Evolutionary conservation across 2,888 invertebrate genomes (phyloP).

Genomic region (Sarcophaga subvicina): DNA sequence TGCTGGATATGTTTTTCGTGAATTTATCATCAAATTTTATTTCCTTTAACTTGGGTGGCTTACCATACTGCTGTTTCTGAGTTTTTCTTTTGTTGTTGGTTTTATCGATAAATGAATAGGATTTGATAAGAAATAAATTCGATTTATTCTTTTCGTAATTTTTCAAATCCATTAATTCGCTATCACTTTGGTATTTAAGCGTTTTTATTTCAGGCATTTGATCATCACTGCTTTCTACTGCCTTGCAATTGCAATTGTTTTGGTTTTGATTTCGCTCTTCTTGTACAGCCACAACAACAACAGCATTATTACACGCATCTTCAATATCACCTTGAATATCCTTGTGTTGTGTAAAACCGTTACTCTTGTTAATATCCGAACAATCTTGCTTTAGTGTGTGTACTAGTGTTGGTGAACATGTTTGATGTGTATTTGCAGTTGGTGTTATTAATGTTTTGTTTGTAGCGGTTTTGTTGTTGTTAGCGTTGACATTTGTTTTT

Average conservation of each 20-base stretch:
- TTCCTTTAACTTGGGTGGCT: constrained; percentile 38
- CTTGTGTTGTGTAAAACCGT: background rate
- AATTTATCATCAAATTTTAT: constrained; percentile 48
- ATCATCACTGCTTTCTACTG: too few relatives aligned
- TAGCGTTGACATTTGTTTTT: constrained; percentile 8
- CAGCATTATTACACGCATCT: too few relatives aligned
- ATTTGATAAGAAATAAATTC: constrained; percentile 71
- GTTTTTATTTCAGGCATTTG: constrained; percentile 3
- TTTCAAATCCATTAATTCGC: constrained; percentile 62
- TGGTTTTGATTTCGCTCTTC: background rate
- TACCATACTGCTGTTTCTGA: background rate
- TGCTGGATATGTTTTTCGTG: too few relatives aligned
- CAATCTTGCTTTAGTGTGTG: background rate
- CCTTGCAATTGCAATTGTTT: background rate
- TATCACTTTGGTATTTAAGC: constrained; percentile 61
- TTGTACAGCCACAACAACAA: background rate
- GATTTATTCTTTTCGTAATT: constrained; percentile 69
- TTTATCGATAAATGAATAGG: constrained; percentile 71
- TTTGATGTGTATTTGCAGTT: background rate
- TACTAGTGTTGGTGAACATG: background rate
- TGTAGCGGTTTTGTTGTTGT: constrained; percentile 12
- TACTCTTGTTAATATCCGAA: background rate
- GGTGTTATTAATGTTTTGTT: background rate
- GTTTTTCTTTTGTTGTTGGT: constrained; percentile 30
- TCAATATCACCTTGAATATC: too few relatives aligned